Conservation (phyloP, 2,113 vertebrate species). For the Tangachromis dhanisi region DNA sequence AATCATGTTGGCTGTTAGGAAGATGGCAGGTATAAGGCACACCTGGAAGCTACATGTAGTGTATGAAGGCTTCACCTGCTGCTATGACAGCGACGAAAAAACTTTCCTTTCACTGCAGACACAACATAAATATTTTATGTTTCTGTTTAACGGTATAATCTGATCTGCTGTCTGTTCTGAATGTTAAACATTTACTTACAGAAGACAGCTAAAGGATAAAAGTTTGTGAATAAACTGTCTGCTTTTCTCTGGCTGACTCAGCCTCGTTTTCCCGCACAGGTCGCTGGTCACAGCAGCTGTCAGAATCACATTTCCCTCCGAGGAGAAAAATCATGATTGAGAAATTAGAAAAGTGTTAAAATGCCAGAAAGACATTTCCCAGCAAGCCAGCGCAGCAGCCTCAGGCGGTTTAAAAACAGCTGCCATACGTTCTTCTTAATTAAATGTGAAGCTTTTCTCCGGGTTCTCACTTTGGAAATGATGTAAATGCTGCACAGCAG, state of each 20-base stretch:
- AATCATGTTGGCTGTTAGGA: neutral
- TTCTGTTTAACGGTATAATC: neutral
- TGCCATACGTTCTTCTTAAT: neutral
- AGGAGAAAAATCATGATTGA: neutral
- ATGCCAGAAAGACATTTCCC: neutral
- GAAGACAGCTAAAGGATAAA: fast-evolving
- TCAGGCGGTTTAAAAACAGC: neutral
- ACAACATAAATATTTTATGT: neutral
- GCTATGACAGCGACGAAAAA: neutral
- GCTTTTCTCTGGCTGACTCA: neutral
- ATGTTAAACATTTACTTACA: neutral
- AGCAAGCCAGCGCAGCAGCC: neutral
- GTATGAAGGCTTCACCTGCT: neutral
- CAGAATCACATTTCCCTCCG: neutral
- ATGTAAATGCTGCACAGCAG: constrained; percentile 94
- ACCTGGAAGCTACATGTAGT: neutral
- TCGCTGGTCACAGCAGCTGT: neutral
- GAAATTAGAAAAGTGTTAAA: neutral
- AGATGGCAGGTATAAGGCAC: neutral
- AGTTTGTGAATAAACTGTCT: neutral
- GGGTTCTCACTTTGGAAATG: constrained; percentile 80
- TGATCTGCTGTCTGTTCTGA: neutral
- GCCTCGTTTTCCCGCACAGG: neutral
- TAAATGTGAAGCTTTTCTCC: neutral
- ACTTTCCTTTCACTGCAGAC: neutral